phyloP scores from a whole-genome alignment of 2,888 invertebrate species.

The Pyrocoelia pectoralis region DNA sequence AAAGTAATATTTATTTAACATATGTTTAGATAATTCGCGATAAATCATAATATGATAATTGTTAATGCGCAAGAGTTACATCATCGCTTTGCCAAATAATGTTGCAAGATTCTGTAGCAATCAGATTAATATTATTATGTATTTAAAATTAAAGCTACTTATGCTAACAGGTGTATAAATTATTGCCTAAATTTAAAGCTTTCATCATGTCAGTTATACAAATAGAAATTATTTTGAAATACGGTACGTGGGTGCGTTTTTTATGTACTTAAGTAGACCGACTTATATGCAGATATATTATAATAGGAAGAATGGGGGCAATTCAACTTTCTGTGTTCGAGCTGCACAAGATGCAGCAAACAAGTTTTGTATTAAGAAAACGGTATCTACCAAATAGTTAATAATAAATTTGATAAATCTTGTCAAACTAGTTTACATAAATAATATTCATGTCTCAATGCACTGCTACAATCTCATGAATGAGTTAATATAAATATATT shows the following conservation, averaged over 20 bases:
- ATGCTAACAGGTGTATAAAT: constrained; percentile 7
- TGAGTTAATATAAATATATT: constrained; percentile 37
- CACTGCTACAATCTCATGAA: constrained; percentile 37
- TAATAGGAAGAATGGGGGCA: not conserved
- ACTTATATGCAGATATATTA: not conserved
- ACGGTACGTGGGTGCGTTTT: constrained; percentile 5
- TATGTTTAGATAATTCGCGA: constrained; percentile 2
- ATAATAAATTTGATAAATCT: constrained; percentile 37
- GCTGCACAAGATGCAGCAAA: constrained; percentile 8
- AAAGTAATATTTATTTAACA: not conserved
- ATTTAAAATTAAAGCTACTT: constrained; percentile 2
- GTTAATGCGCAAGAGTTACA: not conserved
- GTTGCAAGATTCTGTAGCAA: not conserved
- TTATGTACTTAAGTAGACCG: not conserved
- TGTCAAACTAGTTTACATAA: constrained; percentile 39
- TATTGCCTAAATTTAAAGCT: constrained; percentile 7
- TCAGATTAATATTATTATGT: not conserved
- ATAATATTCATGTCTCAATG: constrained; percentile 37
- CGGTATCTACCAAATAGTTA: constrained; percentile 24
- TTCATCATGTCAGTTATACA: constrained; percentile 13
- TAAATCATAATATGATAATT: constrained; percentile 1
- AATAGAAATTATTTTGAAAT: constrained; percentile 2
- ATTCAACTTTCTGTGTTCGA: not conserved
- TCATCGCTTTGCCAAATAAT: constrained; percentile 4
- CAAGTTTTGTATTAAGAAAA: constrained; percentile 5